phyloP scores from a whole-genome alignment of 2,888 invertebrate species.

The Hymenopus coronatus region DNA sequence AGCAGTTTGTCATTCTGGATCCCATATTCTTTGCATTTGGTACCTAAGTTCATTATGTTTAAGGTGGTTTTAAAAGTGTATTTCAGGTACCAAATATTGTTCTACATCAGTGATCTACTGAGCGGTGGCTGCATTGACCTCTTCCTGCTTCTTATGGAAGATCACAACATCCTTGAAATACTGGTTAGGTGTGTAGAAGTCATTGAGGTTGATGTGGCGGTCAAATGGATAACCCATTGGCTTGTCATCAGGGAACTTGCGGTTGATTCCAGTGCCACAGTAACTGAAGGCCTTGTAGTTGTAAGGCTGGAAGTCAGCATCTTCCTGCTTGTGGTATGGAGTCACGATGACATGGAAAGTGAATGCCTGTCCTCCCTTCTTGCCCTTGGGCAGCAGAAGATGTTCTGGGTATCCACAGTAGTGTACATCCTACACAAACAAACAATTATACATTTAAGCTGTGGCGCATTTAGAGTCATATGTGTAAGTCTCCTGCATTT shows the following conservation, averaged over 20 bases:
- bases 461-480: neutral
- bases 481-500: neutral
- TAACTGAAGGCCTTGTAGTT: constrained; percentile 57
- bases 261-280: constrained; percentile 40
- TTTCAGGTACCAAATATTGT: neutral
- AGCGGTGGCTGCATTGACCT: constrained; percentile 30
- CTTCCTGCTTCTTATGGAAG: constrained; percentile 53
- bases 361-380: constrained; percentile 61
- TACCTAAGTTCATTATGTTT: too few relatives aligned
- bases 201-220: constrained; percentile 48
- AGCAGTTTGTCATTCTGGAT: neutral
- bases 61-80: too few relatives aligned
- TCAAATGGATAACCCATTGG: constrained; percentile 60
- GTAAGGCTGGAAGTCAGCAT: constrained; percentile 41
- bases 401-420: constrained; percentile 69
- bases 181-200: constrained; percentile 55
- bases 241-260: constrained; percentile 51
- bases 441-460: neutral
- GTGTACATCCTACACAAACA: constrained; percentile 38
- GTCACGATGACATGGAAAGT: constrained; percentile 62
- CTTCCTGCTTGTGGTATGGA: constrained; percentile 52
- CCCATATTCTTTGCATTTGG: neutral
- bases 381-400: constrained; percentile 69
- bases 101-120: neutral
- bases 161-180: constrained; percentile 58